These are phyloP conservation scores for Scopus umbretta DNA, from an alignment of 2,113 vertebrate genomes.

Conservation along the genomic window DNA sequence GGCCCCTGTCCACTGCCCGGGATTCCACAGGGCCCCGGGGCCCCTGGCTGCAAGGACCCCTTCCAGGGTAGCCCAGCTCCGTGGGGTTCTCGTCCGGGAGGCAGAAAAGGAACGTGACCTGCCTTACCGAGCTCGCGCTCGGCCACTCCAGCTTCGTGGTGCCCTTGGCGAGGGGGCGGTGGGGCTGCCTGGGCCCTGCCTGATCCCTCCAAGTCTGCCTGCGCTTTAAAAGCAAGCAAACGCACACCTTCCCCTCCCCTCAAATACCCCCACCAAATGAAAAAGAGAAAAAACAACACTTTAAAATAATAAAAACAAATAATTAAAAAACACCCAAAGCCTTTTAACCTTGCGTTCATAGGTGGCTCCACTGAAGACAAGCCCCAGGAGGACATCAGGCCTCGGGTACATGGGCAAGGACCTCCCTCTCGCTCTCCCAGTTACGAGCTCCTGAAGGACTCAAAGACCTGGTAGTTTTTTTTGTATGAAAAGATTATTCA, in stretches of 20 bases:
- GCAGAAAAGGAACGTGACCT: rapidly evolving
- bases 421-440: rapidly evolving
- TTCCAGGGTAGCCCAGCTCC: rapidly evolving
- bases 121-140: rapidly evolving
- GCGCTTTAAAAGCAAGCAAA: neutral
- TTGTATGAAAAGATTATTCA: neutral
- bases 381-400: neutral
- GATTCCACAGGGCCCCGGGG: too few relatives aligned
- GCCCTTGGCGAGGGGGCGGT: neutral
- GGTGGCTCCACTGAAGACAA: neutral
- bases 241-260: too few relatives aligned
- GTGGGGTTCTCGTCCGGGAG: neutral
- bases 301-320: neutral
- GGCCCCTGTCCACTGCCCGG: neutral
- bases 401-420: rapidly evolving
- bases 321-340: too few relatives aligned
- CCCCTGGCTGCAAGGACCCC: too few relatives aligned
- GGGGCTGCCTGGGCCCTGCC: neutral
- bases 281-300: neutral
- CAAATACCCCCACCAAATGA: too few relatives aligned
- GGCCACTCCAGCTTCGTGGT: rapidly evolving
- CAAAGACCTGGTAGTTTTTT: neutral
- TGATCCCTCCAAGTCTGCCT: too few relatives aligned
- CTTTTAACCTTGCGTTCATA: neutral
- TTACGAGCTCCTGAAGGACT: neutral